Evolutionary conservation across 2,113 vertebrate species (phyloP).

Genomic region (Prinia subflava): DNA sequence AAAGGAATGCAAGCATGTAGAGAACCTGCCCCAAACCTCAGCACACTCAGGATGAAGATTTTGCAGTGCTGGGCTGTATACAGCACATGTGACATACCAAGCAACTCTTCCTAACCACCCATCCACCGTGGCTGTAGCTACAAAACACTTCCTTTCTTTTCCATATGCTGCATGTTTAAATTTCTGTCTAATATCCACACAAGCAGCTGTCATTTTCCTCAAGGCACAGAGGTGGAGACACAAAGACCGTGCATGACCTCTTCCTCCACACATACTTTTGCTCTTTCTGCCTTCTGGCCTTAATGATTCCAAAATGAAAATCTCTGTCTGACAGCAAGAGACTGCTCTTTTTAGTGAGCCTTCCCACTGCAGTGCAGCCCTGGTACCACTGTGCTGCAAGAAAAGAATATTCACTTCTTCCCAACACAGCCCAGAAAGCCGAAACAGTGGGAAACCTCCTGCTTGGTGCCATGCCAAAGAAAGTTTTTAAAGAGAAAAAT

Average conservation of each 20-base stretch:
- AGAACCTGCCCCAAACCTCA: neutral
- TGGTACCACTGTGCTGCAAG: neutral
- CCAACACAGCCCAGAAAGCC: neutral
- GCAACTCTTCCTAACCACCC: neutral
- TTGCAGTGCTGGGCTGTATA: neutral
- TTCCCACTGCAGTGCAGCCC: neutral
- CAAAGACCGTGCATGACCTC: neutral
- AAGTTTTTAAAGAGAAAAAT: neutral
- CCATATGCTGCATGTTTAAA: neutral
- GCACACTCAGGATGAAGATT: neutral
- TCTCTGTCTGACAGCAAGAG: conserved; percentile 37
- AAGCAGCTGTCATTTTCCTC: neutral
- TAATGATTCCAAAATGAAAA: conserved; percentile 32
- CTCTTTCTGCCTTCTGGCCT: conserved; percentile 28
- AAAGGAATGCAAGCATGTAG: neutral
- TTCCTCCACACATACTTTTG: neutral
- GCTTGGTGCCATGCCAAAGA: conserved; percentile 17
- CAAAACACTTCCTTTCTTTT: neutral
- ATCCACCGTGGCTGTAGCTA: neutral
- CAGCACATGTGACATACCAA: neutral
- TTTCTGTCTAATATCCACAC: neutral
- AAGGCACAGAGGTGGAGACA: neutral
- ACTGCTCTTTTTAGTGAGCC: conserved; percentile 42
- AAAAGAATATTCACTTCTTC: conserved; percentile 38
- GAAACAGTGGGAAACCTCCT: conserved; percentile 33